Percentiles rank a stretch among this genome's conserved stretches.
phyloP scores from a whole-genome alignment of 2,113 vertebrate species.

The Triplophysa tibetana region DNA sequence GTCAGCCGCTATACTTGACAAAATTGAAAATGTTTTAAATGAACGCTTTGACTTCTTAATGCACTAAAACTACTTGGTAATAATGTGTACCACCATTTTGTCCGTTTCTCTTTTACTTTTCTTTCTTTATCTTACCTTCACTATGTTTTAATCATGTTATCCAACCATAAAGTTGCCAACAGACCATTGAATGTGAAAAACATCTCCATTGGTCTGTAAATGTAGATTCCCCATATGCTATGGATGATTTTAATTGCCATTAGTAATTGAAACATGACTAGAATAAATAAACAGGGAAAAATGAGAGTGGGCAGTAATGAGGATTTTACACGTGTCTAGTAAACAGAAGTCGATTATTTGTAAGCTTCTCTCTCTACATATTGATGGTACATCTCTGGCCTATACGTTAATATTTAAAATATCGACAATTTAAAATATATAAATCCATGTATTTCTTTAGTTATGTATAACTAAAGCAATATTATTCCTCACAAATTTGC shows the following conservation, averaged over 20 bases:
- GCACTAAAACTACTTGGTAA: background rate
- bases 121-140: background rate
- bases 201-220: background rate
- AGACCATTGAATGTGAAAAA: background rate
- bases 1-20: background rate
- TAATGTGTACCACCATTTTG: background rate
- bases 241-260: constrained; percentile 7
- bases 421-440: background rate
- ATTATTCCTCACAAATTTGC: background rate
- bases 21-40: background rate
- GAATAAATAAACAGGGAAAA: background rate
- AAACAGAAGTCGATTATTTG: background rate
- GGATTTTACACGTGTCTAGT: background rate
- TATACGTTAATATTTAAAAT: background rate
- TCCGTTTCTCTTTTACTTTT: too few species aligned
- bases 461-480: background rate
- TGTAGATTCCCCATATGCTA: background rate
- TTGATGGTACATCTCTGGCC: background rate
- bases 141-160: background rate
- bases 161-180: background rate
- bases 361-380: too few species aligned
- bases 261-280: constrained; percentile 20
- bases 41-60: background rate
- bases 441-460: too few species aligned
- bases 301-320: background rate